Conservation (phyloP, 2,888 invertebrate genomes). For the Chydorus sphaericus region DNA sequence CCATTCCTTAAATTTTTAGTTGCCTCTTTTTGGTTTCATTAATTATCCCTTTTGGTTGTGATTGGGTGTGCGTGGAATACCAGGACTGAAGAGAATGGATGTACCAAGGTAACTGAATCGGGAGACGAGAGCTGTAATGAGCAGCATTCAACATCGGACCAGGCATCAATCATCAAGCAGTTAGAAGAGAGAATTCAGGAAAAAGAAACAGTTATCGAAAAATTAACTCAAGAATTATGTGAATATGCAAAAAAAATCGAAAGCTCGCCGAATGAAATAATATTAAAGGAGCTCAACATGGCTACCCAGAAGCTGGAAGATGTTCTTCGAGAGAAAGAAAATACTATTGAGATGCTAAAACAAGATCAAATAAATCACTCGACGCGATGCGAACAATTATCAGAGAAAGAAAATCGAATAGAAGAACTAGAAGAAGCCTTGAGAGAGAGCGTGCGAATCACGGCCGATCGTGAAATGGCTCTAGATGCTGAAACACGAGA, state of each 20-base stretch:
- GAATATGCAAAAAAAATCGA: no score
- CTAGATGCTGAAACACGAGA: conserved; percentile 47
- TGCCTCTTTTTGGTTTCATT: neutral
- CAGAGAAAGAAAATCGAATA: conserved; percentile 41
- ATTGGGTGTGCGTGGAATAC: neutral
- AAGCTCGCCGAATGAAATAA: neutral
- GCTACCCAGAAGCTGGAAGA: conserved; percentile 6
- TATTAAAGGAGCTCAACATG: neutral
- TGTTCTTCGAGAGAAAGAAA: conserved; percentile 6
- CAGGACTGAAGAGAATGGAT: neutral
- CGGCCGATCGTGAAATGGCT: conserved; percentile 50
- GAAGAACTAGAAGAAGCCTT: conserved; percentile 70
- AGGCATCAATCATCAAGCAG: neutral
- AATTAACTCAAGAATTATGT: neutral
- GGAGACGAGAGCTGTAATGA: neutral
- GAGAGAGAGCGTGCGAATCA: conserved; percentile 58
- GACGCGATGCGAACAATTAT: neutral
- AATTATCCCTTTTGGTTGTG: neutral
- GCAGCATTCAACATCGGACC: neutral
- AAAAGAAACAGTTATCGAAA: neutral
- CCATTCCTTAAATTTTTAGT: neutral
- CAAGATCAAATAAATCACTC: neutral
- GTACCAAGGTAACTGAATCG: neutral
- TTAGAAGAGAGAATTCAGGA: conserved; percentile 5
- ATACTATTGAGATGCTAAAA: neutral